Percentiles rank a stretch among this genome's conserved stretches.
These are phyloP conservation scores for Conger conger DNA, from an alignment of 2,113 vertebrate species.

Conservation along the genomic window DNA sequence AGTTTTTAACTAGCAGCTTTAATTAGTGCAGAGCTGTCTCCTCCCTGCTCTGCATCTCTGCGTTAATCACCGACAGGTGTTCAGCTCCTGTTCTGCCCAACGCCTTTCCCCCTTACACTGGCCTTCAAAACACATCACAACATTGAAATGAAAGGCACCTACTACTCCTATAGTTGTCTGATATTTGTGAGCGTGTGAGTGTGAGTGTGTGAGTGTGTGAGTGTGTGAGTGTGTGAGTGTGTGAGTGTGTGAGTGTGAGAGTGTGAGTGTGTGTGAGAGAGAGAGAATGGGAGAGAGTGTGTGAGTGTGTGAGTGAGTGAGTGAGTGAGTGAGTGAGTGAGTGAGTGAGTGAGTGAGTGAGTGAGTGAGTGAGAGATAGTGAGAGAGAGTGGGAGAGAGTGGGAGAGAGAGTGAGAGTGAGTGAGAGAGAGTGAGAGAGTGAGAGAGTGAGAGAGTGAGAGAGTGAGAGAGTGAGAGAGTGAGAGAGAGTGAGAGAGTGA, in stretches of 20 bases:
- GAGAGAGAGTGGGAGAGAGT: slow-evolving; percentile 18
- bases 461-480: slow-evolving; percentile 13
- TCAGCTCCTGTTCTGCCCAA: slow-evolving; percentile 63
- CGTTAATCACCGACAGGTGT: slow-evolving; percentile 98
- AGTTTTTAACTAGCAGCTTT: slow-evolving; percentile 98
- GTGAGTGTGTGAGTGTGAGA: slow-evolving; percentile 3
- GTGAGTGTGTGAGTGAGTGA: not conserved
- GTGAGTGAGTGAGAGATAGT: not conserved
- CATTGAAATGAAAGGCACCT: not conserved
- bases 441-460: not conserved
- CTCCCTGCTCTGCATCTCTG: slow-evolving; percentile 86
- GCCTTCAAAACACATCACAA: not conserved
- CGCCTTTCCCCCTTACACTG: not conserved
- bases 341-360: slow-evolving; percentile 26
- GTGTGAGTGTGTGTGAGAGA: slow-evolving; percentile 1
- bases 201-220: slow-evolving; percentile 1
- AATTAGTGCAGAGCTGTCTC: slow-evolving; percentile 98
- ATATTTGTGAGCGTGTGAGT: not conserved
- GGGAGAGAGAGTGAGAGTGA: not conserved
- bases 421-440: not conserved
- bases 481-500: slow-evolving; percentile 14
- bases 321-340: not conserved
- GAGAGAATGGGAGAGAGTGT: not conserved
- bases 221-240: not conserved
- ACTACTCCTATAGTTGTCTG: not conserved